Evolutionary conservation across 2,888 invertebrate species (phyloP), one percentile per base, ranked within the genome.

Genomic region (Eulithis testata): DNA sequence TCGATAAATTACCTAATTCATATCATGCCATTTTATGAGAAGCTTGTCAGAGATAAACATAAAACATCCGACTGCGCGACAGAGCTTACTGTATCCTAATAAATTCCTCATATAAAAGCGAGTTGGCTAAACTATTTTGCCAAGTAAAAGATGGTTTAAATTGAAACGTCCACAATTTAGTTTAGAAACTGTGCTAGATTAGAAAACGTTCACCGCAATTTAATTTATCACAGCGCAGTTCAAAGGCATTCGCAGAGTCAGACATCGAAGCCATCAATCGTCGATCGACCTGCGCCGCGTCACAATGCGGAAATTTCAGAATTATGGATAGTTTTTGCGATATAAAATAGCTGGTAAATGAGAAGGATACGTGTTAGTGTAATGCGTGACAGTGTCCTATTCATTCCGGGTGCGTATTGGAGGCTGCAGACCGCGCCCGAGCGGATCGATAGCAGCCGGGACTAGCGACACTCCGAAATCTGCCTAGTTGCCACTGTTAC

Each of bases 381-480:
- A 69, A 68, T 68, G 71, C 73, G 73, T 73, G 73, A 68, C 70
- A 67, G 61, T 68, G 59, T 59, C 66, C 73, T 66, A 66, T 72
- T 72, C 72, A 64, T 70, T 66, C 44, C 47, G 65, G 69, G 63
- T 61, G 68, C 55, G 68, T 66, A 63, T 63, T 59, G 68, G 53
- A 69, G 71, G 66, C 66, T 66, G 64, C 64, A 60, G 65, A 60
- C 68, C 68, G 66, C 65, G 68, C 63, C 66, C 66, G 69, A 50
- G 53, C 55, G 27, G 40, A 70, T 71, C 73, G 70, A 73, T 73
- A 67, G 54, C 66, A 54, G 53, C 50, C 52, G 52, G 58, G 59
- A 37, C 21, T 21, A 21, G 1, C 21, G 21, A 21, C 21, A 21
- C 59, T 37, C 21, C 57, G 49, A 31, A 58, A 68, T 61, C 60